Conservation (phyloP, 2,113 vertebrate species). For the Rhynchomys soricoides region DNA sequence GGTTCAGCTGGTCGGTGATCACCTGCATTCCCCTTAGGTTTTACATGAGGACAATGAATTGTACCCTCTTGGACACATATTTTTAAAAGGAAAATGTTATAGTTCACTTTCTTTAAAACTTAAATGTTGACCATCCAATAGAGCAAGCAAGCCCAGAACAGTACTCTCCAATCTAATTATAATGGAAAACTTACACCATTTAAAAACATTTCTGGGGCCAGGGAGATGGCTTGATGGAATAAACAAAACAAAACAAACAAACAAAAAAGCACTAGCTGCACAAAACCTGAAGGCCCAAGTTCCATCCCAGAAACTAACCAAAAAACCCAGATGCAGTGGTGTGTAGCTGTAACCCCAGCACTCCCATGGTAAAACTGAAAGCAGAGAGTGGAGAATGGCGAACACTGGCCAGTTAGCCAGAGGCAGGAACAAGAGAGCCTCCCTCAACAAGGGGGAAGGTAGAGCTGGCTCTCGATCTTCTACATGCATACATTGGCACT, state of each 20-base stretch:
- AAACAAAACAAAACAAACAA: neutral
- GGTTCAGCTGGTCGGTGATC: neutral
- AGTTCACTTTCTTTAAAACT: neutral
- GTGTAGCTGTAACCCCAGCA: neutral
- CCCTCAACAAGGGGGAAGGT: neutral
- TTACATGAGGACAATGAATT: neutral
- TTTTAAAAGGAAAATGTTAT: constrained; percentile 6
- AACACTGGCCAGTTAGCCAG: neutral
- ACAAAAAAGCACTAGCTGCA: neutral
- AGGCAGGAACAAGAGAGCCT: neutral
- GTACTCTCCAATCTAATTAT: neutral
- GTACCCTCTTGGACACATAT: neutral
- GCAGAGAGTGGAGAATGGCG: neutral
- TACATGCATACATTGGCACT: too few species aligned
- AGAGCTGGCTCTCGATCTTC: neutral
- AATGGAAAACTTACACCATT: neutral
- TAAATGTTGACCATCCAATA: neutral
- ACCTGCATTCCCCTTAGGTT: constrained; percentile 15
- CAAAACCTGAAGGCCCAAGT: neutral
- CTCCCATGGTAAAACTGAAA: neutral
- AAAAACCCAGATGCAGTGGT: neutral
- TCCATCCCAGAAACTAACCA: neutral
- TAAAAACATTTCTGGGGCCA: neutral
- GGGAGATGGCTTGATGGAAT: neutral
- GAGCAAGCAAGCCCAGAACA: neutral